Evolutionary conservation across 1,140 invertebrate genomes (phyloP).

Genomic region (Heliconius eleuchia): DNA sequence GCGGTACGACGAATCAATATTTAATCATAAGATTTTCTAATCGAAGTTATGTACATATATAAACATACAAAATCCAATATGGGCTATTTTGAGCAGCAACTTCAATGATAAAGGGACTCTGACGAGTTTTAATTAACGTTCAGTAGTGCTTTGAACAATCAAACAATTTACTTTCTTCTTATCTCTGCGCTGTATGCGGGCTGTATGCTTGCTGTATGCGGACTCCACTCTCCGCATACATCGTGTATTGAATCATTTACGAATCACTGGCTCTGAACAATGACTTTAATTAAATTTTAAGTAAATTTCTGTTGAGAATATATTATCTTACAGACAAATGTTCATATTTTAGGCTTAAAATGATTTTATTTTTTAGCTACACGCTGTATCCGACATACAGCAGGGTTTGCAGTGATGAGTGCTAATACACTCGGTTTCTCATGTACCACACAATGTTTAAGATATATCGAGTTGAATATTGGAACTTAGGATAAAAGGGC

Average conservation of each 20-base stretch:
- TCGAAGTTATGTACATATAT: too few relatives aligned
- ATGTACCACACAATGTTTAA: too few relatives aligned
- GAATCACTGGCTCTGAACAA: not conserved
- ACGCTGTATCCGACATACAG: too few relatives aligned
- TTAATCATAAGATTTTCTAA: not conserved
- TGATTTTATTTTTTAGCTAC: too few relatives aligned
- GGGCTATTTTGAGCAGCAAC: not conserved
- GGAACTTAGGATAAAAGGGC: too few relatives aligned
- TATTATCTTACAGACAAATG: not conserved
- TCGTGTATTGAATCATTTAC: not conserved
- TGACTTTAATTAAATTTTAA: not conserved
- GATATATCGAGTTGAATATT: too few relatives aligned
- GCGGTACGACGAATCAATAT: too few relatives aligned
- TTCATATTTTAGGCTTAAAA: too few relatives aligned
- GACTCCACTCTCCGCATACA: too few relatives aligned
- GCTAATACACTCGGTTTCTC: too few relatives aligned
- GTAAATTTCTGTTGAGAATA: not conserved
- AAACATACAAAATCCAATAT: not conserved
- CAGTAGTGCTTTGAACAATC: not conserved
- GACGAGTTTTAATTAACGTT: not conserved
- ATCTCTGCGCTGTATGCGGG: not conserved
- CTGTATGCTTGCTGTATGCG: not conserved
- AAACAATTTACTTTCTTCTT: constrained; percentile 11
- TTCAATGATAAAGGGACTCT: not conserved
- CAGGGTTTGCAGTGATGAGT: too few relatives aligned